Evolutionary conservation across 2,113 vertebrate genomes (phyloP).

Genomic region (Anser cygnoides): DNA sequence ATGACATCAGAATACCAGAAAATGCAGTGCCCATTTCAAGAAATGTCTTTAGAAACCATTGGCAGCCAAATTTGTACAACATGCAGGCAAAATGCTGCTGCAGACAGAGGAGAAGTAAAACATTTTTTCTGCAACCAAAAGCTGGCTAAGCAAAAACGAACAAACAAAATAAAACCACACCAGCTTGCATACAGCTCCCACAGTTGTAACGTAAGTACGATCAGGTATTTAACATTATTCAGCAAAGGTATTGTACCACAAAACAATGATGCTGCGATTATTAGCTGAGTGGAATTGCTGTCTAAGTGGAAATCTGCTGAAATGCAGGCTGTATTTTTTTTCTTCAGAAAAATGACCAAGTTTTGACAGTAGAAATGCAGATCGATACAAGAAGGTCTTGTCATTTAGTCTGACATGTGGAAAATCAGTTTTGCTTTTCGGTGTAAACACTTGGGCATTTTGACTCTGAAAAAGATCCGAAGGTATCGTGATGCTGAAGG

Average conservation of each 20-base stretch:
- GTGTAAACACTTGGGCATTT: neutral
- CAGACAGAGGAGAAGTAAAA: neutral
- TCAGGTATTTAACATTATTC: neutral
- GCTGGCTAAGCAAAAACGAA: neutral
- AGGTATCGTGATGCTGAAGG: fast-evolving
- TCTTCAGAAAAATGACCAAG: neutral
- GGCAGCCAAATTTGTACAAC: neutral
- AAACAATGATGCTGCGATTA: neutral
- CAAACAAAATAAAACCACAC: neutral
- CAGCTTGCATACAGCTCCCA: neutral
- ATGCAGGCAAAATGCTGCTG: neutral
- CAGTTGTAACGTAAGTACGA: fast-evolving
- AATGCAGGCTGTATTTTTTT: neutral
- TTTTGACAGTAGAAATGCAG: neutral
- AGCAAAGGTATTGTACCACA: neutral
- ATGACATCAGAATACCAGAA: neutral
- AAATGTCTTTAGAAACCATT: neutral
- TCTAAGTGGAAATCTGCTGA: neutral
- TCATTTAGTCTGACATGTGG: neutral
- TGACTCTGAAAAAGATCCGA: neutral
- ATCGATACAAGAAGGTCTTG: neutral
- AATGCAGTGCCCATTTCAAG: neutral
- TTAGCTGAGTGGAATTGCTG: neutral
- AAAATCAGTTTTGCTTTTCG: neutral
- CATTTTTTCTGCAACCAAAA: neutral